Evolutionary conservation across 1,140 invertebrate species (phyloP).

Genomic region (Zelostemma sp.): DNA sequence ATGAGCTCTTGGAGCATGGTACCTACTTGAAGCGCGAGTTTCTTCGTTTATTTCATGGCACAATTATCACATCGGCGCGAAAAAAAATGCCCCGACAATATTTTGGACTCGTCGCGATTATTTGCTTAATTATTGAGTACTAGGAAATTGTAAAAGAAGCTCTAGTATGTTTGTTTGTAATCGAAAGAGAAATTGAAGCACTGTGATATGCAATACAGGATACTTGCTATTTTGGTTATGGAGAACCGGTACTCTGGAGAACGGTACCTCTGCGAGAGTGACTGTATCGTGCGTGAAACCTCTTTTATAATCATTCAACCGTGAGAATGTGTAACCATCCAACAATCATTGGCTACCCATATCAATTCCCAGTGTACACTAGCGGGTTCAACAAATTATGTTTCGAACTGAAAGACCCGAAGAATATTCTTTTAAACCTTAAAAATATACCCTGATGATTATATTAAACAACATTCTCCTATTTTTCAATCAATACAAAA

Average conservation of each 20-base stretch:
- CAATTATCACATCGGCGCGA: too few species aligned
- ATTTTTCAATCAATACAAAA: too few species aligned
- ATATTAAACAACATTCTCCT: background rate
- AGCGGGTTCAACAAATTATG: background rate
- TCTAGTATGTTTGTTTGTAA: conserved; percentile 7
- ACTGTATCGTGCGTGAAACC: conserved; percentile 43
- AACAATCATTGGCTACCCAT: conserved; percentile 34
- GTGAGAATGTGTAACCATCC: conserved; percentile 41
- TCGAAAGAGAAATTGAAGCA: conserved; percentile 24
- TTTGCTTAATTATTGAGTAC: too few species aligned
- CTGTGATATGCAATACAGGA: conserved; percentile 12
- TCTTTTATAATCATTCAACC: conserved; percentile 50
- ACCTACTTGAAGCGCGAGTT: too few species aligned
- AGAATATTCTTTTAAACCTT: background rate
- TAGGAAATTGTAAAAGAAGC: background rate
- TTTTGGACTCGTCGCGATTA: too few species aligned
- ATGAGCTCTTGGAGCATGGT: too few species aligned
- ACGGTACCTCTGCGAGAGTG: conserved; percentile 44
- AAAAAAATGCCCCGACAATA: too few species aligned
- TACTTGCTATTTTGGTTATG: conserved; percentile 43
- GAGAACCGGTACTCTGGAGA: conserved; percentile 49
- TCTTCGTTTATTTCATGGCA: too few species aligned
- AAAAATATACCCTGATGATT: background rate
- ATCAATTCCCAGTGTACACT: conserved; percentile 19
- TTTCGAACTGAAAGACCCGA: background rate